Conservation (phyloP, 1,140 invertebrate genomes). For the Drosophila yakuba region DNA sequence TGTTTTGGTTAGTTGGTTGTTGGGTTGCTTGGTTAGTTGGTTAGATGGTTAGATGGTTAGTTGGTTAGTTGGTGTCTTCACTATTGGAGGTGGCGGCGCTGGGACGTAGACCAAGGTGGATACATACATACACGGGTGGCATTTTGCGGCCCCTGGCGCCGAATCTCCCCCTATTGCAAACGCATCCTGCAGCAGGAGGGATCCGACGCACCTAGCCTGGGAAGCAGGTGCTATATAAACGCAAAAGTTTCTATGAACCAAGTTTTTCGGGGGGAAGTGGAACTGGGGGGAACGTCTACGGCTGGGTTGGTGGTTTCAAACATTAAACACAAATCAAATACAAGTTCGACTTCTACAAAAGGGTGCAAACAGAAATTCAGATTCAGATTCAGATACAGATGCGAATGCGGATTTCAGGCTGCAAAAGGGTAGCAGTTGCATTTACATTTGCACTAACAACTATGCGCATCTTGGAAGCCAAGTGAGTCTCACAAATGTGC, state of each 20-base stretch:
- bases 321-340: conserved; percentile 34
- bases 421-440: conserved; percentile 13
- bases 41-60: conserved; percentile 19
- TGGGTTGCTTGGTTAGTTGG: conserved; percentile 16
- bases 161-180: conserved; percentile 17
- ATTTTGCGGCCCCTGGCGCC: conserved; percentile 24
- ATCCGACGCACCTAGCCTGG: conserved; percentile 53
- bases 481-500: conserved; percentile 44
- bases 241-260: conserved; percentile 82
- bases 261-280: conserved; percentile 37
- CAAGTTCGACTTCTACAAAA: conserved; percentile 38
- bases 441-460: conserved; percentile 20
- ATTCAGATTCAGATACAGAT: conserved; percentile 1
- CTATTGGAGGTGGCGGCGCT: conserved; percentile 65
- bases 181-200: conserved; percentile 27
- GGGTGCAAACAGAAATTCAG: conserved; percentile 20
- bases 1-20: conserved; percentile 9
- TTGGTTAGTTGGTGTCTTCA: conserved; percentile 27
- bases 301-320: conserved; percentile 15
- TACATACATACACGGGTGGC: conserved; percentile 46
- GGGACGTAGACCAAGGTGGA: conserved; percentile 59
- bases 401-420: conserved; percentile 3
- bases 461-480: conserved; percentile 71
- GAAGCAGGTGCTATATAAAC: conserved; percentile 81
- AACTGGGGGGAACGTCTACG: conserved; percentile 1